phyloP scores from a whole-genome alignment of 2,888 invertebrate genomes.

The Tetramorium bicarinatum region DNA sequence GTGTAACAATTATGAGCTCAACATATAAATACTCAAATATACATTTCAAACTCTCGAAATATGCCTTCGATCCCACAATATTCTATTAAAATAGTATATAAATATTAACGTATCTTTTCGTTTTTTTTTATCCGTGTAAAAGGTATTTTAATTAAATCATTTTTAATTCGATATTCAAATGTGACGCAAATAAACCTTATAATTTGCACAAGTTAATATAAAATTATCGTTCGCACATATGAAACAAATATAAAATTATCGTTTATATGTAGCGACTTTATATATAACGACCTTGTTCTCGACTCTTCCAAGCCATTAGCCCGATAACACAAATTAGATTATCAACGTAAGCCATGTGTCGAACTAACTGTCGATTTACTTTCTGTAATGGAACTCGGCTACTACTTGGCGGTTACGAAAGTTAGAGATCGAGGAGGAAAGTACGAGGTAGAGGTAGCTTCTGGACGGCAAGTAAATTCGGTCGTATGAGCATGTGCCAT shows the following conservation, averaged over 20 bases:
- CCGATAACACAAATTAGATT: neutral
- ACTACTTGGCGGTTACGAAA: conserved; percentile 54
- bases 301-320: neutral
- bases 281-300: neutral
- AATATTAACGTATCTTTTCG: neutral
- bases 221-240: neutral
- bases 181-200: neutral
- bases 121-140: neutral
- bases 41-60: neutral
- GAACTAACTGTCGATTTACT: conserved; percentile 44
- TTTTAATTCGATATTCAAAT: neutral
- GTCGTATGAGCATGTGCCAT: conserved; percentile 52
- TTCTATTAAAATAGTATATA: neutral
- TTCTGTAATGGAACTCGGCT: conserved; percentile 41
- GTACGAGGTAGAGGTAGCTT: conserved; percentile 45
- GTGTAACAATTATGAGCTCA: conserved; percentile 9
- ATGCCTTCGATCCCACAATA: neutral
- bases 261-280: neutral
- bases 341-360: neutral
- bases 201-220: neutral
- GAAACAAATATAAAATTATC: neutral
- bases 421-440: conserved; percentile 54
- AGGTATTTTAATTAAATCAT: neutral
- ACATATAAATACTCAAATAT: conserved; percentile 3
- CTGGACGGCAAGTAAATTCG: conserved; percentile 62